Conservation (phyloP, 2,888 invertebrate genomes). For the Philereme vetulata region DNA sequence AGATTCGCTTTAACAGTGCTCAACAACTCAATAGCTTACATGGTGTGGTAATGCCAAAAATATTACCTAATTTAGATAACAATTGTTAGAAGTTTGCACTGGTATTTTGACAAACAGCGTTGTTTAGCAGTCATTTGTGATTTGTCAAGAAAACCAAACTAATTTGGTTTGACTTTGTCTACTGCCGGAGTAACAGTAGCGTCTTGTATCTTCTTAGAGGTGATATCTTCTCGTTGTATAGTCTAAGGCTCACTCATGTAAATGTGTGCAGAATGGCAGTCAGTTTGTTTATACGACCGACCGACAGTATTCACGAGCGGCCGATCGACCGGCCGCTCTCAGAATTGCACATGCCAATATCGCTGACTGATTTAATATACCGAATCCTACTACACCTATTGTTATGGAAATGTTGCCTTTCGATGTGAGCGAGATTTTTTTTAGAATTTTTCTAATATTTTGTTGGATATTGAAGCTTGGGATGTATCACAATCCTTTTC, state of each 20-base stretch:
- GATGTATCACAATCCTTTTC: too few relatives aligned
- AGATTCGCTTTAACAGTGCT: too few relatives aligned
- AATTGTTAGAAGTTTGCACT: too few relatives aligned
- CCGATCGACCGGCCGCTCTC: constrained; percentile 7
- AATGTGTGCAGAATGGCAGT: constrained; percentile 18
- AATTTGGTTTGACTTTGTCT: not conserved
- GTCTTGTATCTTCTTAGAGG: not conserved
- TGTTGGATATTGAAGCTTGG: constrained; percentile 3
- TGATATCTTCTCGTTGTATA: not conserved
- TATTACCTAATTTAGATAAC: too few relatives aligned
- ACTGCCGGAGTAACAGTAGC: not conserved
- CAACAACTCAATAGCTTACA: too few relatives aligned
- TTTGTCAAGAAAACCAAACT: not conserved
- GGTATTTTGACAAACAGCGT: too few relatives aligned
- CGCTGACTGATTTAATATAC: constrained; percentile 43
- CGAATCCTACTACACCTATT: constrained; percentile 24
- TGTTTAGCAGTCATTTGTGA: too few relatives aligned
- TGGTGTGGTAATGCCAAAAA: too few relatives aligned
- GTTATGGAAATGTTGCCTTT: constrained; percentile 33
- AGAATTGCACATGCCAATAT: constrained; percentile 40
- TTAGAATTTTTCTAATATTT: constrained; percentile 18
- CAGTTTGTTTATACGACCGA: constrained; percentile 37
- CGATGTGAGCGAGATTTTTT: constrained; percentile 20
- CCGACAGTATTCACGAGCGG: not conserved
- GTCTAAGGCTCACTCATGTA: constrained; percentile 8